phyloP scores from a whole-genome alignment of 2,113 vertebrate genomes.

The Chaetodon auriga region DNA sequence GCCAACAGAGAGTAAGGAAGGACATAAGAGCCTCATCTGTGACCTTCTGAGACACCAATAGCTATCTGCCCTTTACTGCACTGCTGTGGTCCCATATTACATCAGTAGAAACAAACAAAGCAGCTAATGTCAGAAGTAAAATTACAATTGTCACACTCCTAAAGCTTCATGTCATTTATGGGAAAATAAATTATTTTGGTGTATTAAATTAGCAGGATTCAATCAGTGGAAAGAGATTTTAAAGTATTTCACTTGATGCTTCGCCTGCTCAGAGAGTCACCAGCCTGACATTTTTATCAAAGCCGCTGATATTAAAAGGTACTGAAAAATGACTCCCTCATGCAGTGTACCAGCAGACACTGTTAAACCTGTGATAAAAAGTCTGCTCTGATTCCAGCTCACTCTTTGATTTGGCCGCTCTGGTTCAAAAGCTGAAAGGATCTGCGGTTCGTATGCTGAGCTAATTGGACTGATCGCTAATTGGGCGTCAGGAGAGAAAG shows the following conservation, averaged over 20 bases:
- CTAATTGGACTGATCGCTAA: slow-evolving; percentile 65
- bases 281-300: slow-evolving; percentile 39
- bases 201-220: background rate
- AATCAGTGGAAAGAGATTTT: background rate
- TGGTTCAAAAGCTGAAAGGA: slow-evolving; percentile 51
- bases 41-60: slow-evolving; percentile 74
- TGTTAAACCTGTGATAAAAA: slow-evolving; percentile 46
- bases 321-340: slow-evolving; percentile 15
- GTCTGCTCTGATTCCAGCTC: slow-evolving; percentile 48
- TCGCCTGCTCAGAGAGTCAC: too few species aligned
- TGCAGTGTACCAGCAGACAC: slow-evolving; percentile 23
- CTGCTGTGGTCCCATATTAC: slow-evolving; percentile 50
- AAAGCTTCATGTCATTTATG: background rate
- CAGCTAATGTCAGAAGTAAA: background rate
- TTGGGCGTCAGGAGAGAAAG: slow-evolving; percentile 62
- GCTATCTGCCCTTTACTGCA: slow-evolving; percentile 64
- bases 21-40: slow-evolving; percentile 63
- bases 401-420: slow-evolving; percentile 63
- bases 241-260: background rate
- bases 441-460: slow-evolving; percentile 49
- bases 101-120: slow-evolving; percentile 5
- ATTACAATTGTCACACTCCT: background rate
- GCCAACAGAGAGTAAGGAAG: slow-evolving; percentile 53
- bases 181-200: background rate
- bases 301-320: slow-evolving; percentile 28